phyloP scores from a whole-genome alignment of 2,797 vertebrate genomes.

The Mycteria americana region DNA sequence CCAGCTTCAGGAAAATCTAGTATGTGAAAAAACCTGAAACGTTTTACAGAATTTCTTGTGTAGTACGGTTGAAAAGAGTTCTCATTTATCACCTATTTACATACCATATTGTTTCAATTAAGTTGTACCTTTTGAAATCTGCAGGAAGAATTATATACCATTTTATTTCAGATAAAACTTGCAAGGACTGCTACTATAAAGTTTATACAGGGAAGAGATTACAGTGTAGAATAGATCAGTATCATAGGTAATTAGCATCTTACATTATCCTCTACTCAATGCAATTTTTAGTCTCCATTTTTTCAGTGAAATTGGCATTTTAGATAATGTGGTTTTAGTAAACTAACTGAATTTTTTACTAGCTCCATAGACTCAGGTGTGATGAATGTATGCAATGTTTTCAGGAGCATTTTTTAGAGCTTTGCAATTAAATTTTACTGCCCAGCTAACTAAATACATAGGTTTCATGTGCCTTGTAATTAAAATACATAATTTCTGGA shows the following conservation, averaged over 20 bases:
- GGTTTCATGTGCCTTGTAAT: constrained; percentile 38
- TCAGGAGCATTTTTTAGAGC: constrained; percentile 42
- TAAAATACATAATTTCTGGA: constrained; percentile 59
- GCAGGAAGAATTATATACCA: not conserved
- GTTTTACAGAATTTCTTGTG: not conserved
- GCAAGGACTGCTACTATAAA: not conserved
- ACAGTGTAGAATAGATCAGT: not conserved
- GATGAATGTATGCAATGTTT: constrained; percentile 19
- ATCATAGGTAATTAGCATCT: not conserved
- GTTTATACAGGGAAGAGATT: not conserved
- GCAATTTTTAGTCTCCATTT: not conserved
- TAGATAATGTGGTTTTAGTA: not conserved
- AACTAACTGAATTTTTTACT: not conserved
- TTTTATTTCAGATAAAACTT: not conserved
- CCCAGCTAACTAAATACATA: constrained; percentile 53
- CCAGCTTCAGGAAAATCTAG: not conserved
- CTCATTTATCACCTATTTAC: not conserved
- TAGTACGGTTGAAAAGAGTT: not conserved
- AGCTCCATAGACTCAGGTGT: not conserved
- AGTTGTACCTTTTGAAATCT: not conserved
- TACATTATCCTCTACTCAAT: not conserved
- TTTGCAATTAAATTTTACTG: constrained; percentile 58
- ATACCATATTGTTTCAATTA: not conserved
- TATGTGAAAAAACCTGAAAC: not conserved
- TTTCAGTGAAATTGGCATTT: not conserved